Conservation (phyloP, 2,888 invertebrate species). For the Aspidiotus rigidus region DNA sequence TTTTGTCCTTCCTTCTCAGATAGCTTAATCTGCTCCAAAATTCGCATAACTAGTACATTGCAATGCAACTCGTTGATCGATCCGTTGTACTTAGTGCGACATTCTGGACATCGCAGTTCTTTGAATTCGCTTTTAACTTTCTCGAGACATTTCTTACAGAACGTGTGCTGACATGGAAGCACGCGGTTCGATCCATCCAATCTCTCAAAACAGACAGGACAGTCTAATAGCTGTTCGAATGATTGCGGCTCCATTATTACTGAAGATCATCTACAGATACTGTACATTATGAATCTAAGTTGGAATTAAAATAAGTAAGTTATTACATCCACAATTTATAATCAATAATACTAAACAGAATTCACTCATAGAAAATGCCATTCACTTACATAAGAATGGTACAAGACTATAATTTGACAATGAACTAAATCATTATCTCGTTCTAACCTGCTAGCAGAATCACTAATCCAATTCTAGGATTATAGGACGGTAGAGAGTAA, state of each 20-base stretch:
- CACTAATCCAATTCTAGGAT: no score
- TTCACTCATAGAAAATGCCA: no score
- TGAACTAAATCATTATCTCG: no score
- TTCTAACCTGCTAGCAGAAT: no score
- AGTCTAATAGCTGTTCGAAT: background rate
- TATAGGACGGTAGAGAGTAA: no score
- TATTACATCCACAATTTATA: no score
- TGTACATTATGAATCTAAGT: no score
- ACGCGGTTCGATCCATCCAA: background rate
- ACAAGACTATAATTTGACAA: no score
- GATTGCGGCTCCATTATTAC: background rate
- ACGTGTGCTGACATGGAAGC: slow-evolving; percentile 10
- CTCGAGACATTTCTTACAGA: slow-evolving; percentile 2
- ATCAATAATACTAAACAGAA: no score
- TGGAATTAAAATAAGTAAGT: no score
- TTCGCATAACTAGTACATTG: background rate
- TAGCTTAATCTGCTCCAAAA: background rate
- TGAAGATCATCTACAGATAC: no score
- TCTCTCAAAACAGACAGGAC: slow-evolving; percentile 2
- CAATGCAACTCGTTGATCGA: background rate
- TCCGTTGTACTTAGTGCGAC: background rate
- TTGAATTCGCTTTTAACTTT: background rate
- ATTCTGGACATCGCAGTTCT: slow-evolving; percentile 6
- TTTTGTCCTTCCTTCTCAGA: background rate
- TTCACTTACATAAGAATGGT: no score